These are phyloP conservation scores for Engystomops pustulosus DNA, from an alignment of 2,113 vertebrate species.

Conservation along the genomic window DNA sequence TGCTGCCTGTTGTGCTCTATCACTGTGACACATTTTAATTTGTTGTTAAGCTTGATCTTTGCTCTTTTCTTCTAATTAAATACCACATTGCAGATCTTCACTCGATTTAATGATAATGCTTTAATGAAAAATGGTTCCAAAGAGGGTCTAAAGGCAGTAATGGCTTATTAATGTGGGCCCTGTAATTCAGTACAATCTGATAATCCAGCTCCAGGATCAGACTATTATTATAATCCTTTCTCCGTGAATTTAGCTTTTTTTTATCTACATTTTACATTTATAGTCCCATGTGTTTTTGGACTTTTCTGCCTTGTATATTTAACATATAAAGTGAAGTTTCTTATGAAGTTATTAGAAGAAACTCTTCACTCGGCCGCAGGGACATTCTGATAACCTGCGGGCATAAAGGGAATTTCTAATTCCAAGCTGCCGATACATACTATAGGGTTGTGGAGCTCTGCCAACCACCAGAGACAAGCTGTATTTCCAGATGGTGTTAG, in stretches of 20 bases:
- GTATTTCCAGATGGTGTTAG: constrained; percentile 10
- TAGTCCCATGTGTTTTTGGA: not conserved
- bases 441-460: constrained; percentile 8
- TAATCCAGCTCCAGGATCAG: not conserved
- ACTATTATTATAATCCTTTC: not conserved
- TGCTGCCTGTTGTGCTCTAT: constrained; percentile 23
- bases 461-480: constrained; percentile 14
- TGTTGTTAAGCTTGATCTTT: constrained; percentile 32
- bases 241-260: not conserved
- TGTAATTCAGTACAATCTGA: not conserved
- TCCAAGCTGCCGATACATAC: not conserved
- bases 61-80: constrained; percentile 36
- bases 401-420: constrained; percentile 15
- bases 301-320: not conserved
- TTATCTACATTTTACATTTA: not conserved
- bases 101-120: not conserved
- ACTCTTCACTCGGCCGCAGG: not conserved
- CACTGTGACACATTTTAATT: constrained; percentile 45
- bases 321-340: not conserved
- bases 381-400: not conserved
- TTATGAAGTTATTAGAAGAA: not conserved
- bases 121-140: constrained; percentile 14
- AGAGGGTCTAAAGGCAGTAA: not conserved
- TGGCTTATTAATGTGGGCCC: not conserved
- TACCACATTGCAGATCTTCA: constrained; percentile 18